Evolutionary conservation across 2,888 invertebrate genomes (phyloP).

Genomic region (Malthinus flaveolus): DNA sequence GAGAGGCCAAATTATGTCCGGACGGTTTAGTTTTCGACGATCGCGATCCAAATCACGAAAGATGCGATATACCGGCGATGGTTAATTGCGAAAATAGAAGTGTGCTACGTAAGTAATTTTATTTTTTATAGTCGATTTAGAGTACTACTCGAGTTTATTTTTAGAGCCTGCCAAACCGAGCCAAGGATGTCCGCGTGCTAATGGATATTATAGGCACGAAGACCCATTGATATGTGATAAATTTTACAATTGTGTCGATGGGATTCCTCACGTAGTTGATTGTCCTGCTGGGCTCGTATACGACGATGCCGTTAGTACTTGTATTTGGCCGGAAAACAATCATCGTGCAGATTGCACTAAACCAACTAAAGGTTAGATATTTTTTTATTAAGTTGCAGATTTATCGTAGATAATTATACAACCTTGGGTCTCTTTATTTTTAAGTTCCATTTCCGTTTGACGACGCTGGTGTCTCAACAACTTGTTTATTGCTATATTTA

Average conservation of each 20-base stretch:
- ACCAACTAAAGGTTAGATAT: slow-evolving; percentile 56
- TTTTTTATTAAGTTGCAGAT: slow-evolving; percentile 24
- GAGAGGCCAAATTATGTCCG: slow-evolving; percentile 72
- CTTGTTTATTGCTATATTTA: too few species aligned
- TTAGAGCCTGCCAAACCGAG: slow-evolving; percentile 75
- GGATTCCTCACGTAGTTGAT: slow-evolving; percentile 65
- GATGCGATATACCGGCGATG: slow-evolving; percentile 77
- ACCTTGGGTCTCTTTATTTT: too few species aligned
- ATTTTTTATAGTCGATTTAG: not conserved
- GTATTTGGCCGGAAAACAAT: slow-evolving; percentile 73
- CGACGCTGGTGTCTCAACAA: too few species aligned
- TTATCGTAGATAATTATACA: too few species aligned
- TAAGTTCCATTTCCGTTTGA: too few species aligned
- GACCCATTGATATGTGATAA: slow-evolving; percentile 75
- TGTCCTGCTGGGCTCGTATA: slow-evolving; percentile 78
- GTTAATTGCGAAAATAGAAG: slow-evolving; percentile 77
- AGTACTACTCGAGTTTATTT: slow-evolving; percentile 36
- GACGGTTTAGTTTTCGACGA: slow-evolving; percentile 79
- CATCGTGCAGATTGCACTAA: slow-evolving; percentile 59
- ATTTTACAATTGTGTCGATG: slow-evolving; percentile 79
- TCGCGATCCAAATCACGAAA: slow-evolving; percentile 70
- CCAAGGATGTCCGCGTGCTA: slow-evolving; percentile 75
- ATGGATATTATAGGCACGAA: slow-evolving; percentile 77
- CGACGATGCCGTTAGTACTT: slow-evolving; percentile 72
- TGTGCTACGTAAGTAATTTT: slow-evolving; percentile 67